Evolutionary conservation across 2,797 vertebrate genomes (phyloP).

Genomic region (Amazonetta brasiliensis): DNA sequence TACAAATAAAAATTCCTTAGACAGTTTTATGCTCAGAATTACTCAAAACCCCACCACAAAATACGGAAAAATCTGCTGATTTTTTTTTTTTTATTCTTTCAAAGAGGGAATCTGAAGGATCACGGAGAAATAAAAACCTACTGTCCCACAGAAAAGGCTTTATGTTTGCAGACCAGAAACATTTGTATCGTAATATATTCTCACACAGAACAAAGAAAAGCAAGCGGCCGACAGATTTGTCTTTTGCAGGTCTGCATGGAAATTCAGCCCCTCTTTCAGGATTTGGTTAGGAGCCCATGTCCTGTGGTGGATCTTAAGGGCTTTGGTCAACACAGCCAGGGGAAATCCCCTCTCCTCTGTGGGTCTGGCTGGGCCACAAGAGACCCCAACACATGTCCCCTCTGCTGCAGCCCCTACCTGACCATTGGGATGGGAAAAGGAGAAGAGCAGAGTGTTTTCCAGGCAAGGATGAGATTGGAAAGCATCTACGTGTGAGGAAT

Average conservation of each 20-base stretch:
- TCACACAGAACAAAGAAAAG: slow-evolving; percentile 22
- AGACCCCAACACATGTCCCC: accelerated
- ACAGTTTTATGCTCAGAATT: background rate
- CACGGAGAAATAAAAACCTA: background rate
- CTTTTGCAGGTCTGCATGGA: background rate
- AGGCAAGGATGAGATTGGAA: background rate
- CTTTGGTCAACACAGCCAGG: background rate
- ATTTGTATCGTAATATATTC: background rate
- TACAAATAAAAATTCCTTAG: slow-evolving; percentile 26
- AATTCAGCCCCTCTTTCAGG: background rate
- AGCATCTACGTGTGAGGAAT: background rate
- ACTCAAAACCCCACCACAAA: background rate
- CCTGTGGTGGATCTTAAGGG: background rate
- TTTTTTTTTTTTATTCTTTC: no score
- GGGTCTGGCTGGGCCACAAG: no score
- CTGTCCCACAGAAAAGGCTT: background rate
- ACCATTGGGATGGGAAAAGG: background rate
- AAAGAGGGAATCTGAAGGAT: background rate
- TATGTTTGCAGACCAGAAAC: background rate
- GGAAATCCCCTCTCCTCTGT: background rate
- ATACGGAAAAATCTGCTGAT: slow-evolving; percentile 32
- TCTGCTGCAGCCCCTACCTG: background rate
- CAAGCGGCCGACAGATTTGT: background rate
- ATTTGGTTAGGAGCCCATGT: background rate
- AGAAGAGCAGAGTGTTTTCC: background rate